Evolutionary conservation across 2,888 invertebrate genomes (phyloP), one percentile per base, ranked within the genome.

Genomic region (Limnephilus rhombicus): DNA sequence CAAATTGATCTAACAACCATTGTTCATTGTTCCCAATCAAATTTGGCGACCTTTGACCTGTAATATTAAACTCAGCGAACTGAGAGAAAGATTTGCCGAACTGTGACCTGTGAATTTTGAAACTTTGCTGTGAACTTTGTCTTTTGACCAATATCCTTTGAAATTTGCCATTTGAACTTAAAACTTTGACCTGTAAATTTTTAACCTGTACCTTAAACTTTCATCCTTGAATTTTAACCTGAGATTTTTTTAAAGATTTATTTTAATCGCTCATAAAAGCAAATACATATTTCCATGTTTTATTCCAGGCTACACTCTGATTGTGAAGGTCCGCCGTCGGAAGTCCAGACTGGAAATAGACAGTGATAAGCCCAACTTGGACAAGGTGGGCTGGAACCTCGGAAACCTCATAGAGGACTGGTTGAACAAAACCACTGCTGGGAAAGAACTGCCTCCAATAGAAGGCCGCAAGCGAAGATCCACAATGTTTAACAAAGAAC

Each of bases 301-400:
- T 24, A 24, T 68, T 94, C 34, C 95, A 96, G 97, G 97, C 41
- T 97, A 96, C 94, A 97, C 97, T 1, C 90, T 93, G 68, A 93
- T 93, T 49, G 92, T 92, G 89, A 93, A 93, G 53, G 53, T 93
- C 29, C 82, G 45, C 49, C 45, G 92, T 12, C 49, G 29, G 24
- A 34, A 41, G 34, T 18, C 41, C 41, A 68, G 68, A 68, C 24
- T 68, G 68, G 68, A 68, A 24, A 68, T 68, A 4, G 68, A 24
- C 9, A 68, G 24, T 68, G 68, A 68, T 24, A 68, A 68, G n/a
- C 68, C 68, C 68, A n/a, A 68, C 68, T 68, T 68, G 68, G 68
- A 68, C 9, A 5, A n/a, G 68, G 68, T 68, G 24, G 68, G 68
- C 24, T 68, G 68, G 68, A 68, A 68, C 2, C 68, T 68, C 68